phyloP scores from a whole-genome alignment of 2,797 vertebrate genomes.

The Chrosomus eos region DNA sequence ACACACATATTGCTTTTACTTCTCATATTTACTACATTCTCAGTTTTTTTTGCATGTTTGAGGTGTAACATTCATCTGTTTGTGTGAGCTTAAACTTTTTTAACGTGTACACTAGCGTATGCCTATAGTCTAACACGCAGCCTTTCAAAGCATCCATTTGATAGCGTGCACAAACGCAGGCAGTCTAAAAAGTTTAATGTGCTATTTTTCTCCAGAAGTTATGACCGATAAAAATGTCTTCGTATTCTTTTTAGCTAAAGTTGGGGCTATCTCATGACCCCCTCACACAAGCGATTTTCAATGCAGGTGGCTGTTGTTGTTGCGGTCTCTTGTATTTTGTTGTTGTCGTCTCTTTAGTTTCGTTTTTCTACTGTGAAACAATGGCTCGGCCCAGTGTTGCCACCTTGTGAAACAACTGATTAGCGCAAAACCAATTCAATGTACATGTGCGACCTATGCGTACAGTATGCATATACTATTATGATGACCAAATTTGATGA shows the following conservation, averaged over 20 bases:
- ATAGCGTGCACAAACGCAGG: no score
- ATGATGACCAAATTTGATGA: no score
- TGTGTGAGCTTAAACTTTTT: neutral
- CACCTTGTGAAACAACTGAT: neutral
- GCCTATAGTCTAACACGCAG: no score
- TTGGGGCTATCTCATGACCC: neutral
- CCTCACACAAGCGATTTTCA: no score
- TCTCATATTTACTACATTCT: slow-evolving; percentile 10
- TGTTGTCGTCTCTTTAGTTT: neutral
- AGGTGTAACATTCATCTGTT: slow-evolving; percentile 13
- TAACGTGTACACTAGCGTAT: neutral
- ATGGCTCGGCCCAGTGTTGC: neutral
- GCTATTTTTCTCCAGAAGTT: neutral
- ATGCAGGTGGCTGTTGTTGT: neutral
- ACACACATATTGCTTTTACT: neutral
- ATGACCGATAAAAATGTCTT: neutral
- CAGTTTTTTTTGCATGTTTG: neutral
- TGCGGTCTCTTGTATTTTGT: neutral
- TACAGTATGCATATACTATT: neutral
- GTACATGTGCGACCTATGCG: neutral
- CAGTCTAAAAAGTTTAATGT: no score
- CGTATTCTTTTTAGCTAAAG: neutral
- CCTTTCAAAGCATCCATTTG: no score
- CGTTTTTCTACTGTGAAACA: neutral
- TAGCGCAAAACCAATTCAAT: neutral